Conservation (phyloP, 1,140 invertebrate species). For the Microplitis mediator region DNA sequence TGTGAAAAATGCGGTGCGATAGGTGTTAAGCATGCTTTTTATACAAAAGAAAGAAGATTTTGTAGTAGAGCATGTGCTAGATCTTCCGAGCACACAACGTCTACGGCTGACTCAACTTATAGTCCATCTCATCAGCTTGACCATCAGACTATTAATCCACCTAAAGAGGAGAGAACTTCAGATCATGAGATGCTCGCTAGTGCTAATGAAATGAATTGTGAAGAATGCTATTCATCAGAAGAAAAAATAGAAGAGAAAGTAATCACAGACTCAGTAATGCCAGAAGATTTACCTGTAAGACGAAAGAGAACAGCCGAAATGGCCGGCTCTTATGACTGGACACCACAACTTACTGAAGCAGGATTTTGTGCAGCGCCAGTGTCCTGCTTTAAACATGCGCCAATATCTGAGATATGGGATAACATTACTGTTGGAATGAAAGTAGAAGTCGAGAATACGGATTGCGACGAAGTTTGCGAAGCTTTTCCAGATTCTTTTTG, state of each 20-base stretch:
- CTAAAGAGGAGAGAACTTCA: conserved; percentile 34
- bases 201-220: conserved; percentile 35
- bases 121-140: conserved; percentile 54
- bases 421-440: conserved; percentile 93
- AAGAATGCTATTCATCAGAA: background rate
- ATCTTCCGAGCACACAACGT: conserved; percentile 53
- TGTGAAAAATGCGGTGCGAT: conserved; percentile 89
- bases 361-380: conserved; percentile 87
- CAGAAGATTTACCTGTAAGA: conserved; percentile 59
- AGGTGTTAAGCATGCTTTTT: conserved; percentile 88
- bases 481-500: conserved; percentile 86
- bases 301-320: conserved; percentile 66
- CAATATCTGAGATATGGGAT: conserved; percentile 91
- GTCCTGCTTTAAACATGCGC: conserved; percentile 88
- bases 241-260: conserved; percentile 21
- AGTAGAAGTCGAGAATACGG: conserved; percentile 91
- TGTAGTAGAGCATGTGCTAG: conserved; percentile 79
- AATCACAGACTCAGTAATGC: conserved; percentile 50
- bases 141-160: conserved; percentile 18
- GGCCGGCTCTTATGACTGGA: conserved; percentile 82
- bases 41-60: conserved; percentile 82
- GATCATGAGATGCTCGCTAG: conserved; percentile 36
- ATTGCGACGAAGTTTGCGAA: conserved; percentile 80
- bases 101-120: conserved; percentile 56
- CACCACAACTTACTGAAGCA: conserved; percentile 73